Base-by-base conservation (phyloP, 2,888 invertebrate species). In the Eustalomyia histrio region DNA sequence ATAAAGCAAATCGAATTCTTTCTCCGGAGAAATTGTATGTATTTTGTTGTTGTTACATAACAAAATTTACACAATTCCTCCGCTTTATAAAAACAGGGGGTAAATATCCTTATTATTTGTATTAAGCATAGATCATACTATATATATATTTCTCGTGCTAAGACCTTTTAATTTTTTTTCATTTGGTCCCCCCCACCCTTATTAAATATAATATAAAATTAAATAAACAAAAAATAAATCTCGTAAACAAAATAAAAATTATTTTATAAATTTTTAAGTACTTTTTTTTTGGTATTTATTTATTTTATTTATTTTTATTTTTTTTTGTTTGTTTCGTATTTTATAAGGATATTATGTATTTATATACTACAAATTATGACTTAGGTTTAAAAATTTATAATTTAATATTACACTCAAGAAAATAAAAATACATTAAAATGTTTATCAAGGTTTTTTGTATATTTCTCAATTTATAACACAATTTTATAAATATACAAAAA, bases 281-380 rank as follows among this genome's bases (percentile, higher is more conserved):
- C 78, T 60, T 81, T 81, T 80, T n/a, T 72, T 76, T 67, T 75
- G 64, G 65, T 74, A 74, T 78, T n/a, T n/a, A n/a, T n/a, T n/a
- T n/a, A n/a, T n/a, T 81, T 75, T 74, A 78, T 81, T 35, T 60
- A 69, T 47, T 64, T 68, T 14, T 55, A 63, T 57, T 53, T 53
- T 24, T 58, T n/a, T n/a, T n/a, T n/a, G n/a, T n/a, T n/a, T n/a
- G n/a, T 65, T 64, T 39, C 9, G 64, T 47, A 21, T 55, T 55
- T 24, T 47, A 71, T 73, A 79, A 73, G 72, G 67, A 35, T 79
- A 73, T 64, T 29, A 29, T 29, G 35, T 61, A 50, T 76, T 81
- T 81, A 67, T 71, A 81, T 71, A 78, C 81, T 81, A 81, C 81
- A 81, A 81, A 75, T 81, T 71, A 81, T 81, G 81, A 81, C 81